Percentiles rank a stretch among this genome's conserved stretches.
Conservation (phyloP, 2,113 vertebrate genomes). For the Thunnus maccoyii region DNA sequence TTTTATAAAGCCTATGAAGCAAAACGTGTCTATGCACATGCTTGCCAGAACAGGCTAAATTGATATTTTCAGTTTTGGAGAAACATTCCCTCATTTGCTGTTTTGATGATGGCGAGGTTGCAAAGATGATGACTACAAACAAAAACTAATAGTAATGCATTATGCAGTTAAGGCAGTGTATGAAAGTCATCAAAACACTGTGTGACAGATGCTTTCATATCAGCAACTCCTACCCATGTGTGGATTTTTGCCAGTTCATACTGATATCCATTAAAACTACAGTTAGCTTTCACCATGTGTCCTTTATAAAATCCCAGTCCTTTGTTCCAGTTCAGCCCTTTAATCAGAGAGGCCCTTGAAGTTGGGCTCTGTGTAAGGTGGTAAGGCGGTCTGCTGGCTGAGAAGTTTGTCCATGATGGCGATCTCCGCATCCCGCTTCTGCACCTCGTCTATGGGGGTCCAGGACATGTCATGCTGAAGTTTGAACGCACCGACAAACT, state of each 20-base stretch:
- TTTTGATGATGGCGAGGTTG: not conserved
- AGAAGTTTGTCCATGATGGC: constrained; percentile 90
- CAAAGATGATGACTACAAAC: not conserved
- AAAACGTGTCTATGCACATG: not conserved
- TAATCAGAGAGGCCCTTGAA: constrained; percentile 87
- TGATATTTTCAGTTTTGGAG: not conserved
- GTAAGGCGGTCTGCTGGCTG: constrained; percentile 85
- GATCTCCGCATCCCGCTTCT: constrained; percentile 89
- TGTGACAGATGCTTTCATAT: not conserved
- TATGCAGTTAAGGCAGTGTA: not conserved
- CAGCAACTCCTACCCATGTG: accelerated
- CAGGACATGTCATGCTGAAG: constrained; percentile 97
- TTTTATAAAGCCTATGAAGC: not conserved
- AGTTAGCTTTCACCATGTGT: not conserved
- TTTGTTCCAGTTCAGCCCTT: not conserved
- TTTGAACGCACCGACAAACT: constrained; percentile 93
- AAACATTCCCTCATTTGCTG: not conserved
- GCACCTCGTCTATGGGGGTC: constrained; percentile 89
- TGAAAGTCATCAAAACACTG: not conserved
- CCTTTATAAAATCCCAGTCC: constrained; percentile 9
- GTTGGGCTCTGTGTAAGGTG: constrained; percentile 80
- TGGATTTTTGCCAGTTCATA: not conserved
- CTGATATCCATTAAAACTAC: constrained; percentile 2
- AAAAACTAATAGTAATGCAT: not conserved
- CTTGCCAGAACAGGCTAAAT: too few species aligned